phyloP scores from a whole-genome alignment of 2,113 vertebrate genomes.

The Condylura cristata region DNA sequence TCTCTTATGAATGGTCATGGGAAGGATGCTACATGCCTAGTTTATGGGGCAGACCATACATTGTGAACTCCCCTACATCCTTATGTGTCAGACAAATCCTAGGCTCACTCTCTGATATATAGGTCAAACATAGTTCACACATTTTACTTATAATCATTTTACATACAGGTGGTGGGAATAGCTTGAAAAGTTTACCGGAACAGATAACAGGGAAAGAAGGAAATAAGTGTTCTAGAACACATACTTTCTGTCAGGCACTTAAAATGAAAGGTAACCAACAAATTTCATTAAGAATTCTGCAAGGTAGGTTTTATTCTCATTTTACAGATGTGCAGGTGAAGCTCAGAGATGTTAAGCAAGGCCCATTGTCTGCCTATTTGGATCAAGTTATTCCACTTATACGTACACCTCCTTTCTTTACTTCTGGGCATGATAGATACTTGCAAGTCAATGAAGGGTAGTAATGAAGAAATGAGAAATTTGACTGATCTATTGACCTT shows the following conservation, averaged over 20 bases:
- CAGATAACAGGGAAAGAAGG: neutral
- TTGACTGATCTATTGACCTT: neutral
- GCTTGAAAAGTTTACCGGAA: neutral
- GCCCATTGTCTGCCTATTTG: neutral
- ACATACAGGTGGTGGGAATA: neutral
- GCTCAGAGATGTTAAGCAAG: neutral
- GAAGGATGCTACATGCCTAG: neutral
- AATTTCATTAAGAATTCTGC: constrained; percentile 24
- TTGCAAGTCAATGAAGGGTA: neutral
- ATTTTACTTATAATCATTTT: neutral
- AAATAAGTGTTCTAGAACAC: neutral
- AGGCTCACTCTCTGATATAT: neutral
- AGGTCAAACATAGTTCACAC: neutral
- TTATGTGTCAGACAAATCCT: neutral
- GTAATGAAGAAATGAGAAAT: constrained; percentile 18
- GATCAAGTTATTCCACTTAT: neutral
- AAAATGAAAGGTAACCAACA: neutral
- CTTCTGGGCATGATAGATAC: constrained; percentile 17
- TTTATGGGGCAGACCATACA: neutral
- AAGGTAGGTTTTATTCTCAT: neutral
- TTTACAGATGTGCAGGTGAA: neutral
- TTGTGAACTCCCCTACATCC: neutral
- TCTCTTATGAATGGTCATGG: neutral
- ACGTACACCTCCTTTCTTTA: neutral
- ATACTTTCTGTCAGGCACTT: neutral